Evolutionary conservation across 2,113 vertebrate species (phyloP).

Genomic region (Pachypanchax playfairii): DNA sequence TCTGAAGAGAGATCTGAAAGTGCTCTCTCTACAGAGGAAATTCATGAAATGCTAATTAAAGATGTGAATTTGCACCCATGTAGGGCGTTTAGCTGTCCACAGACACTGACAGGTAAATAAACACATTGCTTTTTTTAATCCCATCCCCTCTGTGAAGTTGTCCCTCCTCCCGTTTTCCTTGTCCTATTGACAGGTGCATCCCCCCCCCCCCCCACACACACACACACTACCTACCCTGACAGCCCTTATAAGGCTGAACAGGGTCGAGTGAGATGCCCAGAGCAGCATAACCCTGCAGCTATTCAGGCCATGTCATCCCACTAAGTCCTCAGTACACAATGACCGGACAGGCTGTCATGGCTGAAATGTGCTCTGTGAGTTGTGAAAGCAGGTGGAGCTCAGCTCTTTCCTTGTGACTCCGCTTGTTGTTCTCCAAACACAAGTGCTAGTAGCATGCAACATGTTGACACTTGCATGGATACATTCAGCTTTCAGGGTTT

Average conservation of each 20-base stretch:
- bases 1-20: slow-evolving; percentile 14
- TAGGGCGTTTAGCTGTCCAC: slow-evolving; percentile 23
- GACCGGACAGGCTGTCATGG: slow-evolving; percentile 69
- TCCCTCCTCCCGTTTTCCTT: slow-evolving; percentile 65
- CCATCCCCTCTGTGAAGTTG: slow-evolving; percentile 37
- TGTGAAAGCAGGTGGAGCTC: slow-evolving; percentile 74
- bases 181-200: slow-evolving; percentile 79
- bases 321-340: slow-evolving; percentile 73
- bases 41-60: slow-evolving; percentile 27
- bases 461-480: neutral
- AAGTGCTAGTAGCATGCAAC: slow-evolving; percentile 11
- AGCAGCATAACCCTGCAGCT: slow-evolving; percentile 69
- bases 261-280: slow-evolving; percentile 68
- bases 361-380: slow-evolving; percentile 69
- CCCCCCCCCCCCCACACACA: slow-evolving; percentile 14
- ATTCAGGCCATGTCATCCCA: slow-evolving; percentile 70
- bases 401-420: slow-evolving; percentile 56
- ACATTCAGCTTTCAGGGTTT: neutral
- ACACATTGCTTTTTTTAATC: slow-evolving; percentile 66
- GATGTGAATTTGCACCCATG: neutral
- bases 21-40: slow-evolving; percentile 18
- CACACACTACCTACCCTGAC: slow-evolving; percentile 19
- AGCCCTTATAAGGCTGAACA: slow-evolving; percentile 72
- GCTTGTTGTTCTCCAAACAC: slow-evolving; percentile 4
- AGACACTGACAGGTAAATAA: slow-evolving; percentile 66